Percentiles rank a stretch among this genome's conserved stretches.
phyloP scores from a whole-genome alignment of 2,797 vertebrate genomes.

The Betta splendens region DNA sequence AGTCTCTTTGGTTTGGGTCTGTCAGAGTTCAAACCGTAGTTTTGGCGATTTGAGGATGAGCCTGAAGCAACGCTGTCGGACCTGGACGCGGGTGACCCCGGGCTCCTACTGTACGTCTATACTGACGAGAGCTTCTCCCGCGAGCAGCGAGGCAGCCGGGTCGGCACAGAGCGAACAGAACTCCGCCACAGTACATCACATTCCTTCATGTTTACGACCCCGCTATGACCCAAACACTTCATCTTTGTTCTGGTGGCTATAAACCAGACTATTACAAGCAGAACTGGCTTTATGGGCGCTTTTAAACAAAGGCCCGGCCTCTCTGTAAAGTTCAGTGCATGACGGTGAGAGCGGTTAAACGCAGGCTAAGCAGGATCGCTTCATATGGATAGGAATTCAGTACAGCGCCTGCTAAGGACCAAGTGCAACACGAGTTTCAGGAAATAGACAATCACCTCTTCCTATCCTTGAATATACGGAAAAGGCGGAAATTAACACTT shows the following conservation, averaged over 20 bases:
- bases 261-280: conserved; percentile 48
- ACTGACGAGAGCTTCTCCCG: conserved; percentile 4
- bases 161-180: conserved; percentile 42
- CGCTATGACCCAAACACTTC: conserved; percentile 62
- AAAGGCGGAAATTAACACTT: conserved; percentile 30
- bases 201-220: conserved; percentile 57
- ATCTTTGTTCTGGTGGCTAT: conserved; percentile 55
- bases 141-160: conserved; percentile 2
- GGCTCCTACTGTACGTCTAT: conserved; percentile 21
- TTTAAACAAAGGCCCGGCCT: conserved; percentile 38
- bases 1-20: conserved; percentile 49
- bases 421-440: conserved; percentile 66
- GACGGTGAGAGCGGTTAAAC: conserved; percentile 44
- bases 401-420: conserved; percentile 66
- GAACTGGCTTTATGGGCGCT: conserved; percentile 47
- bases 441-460: conserved; percentile 27
- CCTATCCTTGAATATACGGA: conserved; percentile 37
- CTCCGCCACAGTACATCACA: conserved; percentile 46
- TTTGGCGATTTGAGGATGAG: conserved; percentile 42
- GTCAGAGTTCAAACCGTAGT: conserved; percentile 49
- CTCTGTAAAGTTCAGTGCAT: conserved; percentile 66
- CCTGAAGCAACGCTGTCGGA: conserved; percentile 11
- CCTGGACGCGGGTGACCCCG: conserved; percentile 27
- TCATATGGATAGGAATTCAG: conserved; percentile 67
- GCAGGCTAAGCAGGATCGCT: conserved; percentile 69